These are phyloP conservation scores for Drosophila neocordata DNA, from an alignment of 1,140 invertebrate species.

Conservation along the genomic window DNA sequence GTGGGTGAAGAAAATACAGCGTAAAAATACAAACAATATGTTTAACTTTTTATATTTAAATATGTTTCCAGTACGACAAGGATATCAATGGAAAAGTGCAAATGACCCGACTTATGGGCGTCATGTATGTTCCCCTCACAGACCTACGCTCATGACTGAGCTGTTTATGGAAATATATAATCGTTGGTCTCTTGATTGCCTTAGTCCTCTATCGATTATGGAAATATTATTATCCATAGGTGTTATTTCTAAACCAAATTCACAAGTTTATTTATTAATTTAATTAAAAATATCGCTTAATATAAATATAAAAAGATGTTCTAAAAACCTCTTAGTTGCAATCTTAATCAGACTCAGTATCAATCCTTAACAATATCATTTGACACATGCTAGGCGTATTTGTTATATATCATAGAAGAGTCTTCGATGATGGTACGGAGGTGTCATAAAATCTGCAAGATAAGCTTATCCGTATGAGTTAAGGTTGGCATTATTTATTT, in stretches of 20 bases:
- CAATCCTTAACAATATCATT: too few relatives aligned
- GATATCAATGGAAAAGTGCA: constrained; percentile 89
- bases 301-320: too few relatives aligned
- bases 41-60: too few relatives aligned
- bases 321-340: too few relatives aligned
- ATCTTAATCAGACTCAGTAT: too few relatives aligned
- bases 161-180: constrained; percentile 12
- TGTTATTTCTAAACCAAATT: background rate
- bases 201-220: constrained; percentile 44
- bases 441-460: too few relatives aligned
- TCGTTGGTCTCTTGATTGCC: constrained; percentile 42
- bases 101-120: constrained; percentile 94
- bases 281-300: background rate
- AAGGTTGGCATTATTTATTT: too few relatives aligned
- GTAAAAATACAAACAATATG: too few relatives aligned
- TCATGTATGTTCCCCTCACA: constrained; percentile 98
- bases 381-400: too few relatives aligned
- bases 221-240: constrained; percentile 26
- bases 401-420: too few relatives aligned
- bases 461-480: too few relatives aligned
- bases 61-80: constrained; percentile 91
- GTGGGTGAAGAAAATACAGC: constrained; percentile 66
- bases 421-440: too few relatives aligned
- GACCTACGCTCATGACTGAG: constrained; percentile 84
- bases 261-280: constrained; percentile 19